Percentiles rank a stretch among this genome's conserved stretches.
Evolutionary conservation across 2,797 vertebrate species (phyloP).

Genomic region (Bucorvus abyssinicus): DNA sequence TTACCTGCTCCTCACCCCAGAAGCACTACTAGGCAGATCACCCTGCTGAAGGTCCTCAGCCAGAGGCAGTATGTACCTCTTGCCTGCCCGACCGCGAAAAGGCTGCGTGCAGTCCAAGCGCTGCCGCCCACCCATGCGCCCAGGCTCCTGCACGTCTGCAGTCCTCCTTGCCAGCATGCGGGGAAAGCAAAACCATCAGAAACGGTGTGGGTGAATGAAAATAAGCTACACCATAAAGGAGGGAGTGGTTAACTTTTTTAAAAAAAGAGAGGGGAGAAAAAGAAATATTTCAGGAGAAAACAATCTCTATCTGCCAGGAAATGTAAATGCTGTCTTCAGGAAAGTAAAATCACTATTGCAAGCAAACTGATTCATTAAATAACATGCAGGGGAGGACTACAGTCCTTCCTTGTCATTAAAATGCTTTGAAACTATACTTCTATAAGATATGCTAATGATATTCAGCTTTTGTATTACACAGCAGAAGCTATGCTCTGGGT

Average conservation of each 20-base stretch:
- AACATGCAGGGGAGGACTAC: slow-evolving; percentile 21
- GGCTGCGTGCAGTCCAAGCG: fast-evolving
- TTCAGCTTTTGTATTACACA: slow-evolving; percentile 10
- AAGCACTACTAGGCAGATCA: neutral
- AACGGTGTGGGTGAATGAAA: neutral
- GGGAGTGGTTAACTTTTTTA: neutral
- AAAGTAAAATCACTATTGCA: slow-evolving; percentile 39
- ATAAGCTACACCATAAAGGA: neutral
- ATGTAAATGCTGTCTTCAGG: neutral
- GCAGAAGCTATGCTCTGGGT: neutral
- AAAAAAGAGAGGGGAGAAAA: fast-evolving
- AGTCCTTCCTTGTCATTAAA: slow-evolving; percentile 47
- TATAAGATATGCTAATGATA: slow-evolving; percentile 23
- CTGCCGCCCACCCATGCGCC: neutral
- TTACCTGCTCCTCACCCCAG: neutral
- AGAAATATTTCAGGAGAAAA: neutral
- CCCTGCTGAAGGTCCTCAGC: neutral
- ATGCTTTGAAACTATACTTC: slow-evolving; percentile 42
- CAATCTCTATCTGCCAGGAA: neutral
- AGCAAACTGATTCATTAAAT: slow-evolving; percentile 48
- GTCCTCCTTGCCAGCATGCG: neutral
- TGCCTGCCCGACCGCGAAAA: fast-evolving
- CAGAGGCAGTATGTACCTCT: neutral
- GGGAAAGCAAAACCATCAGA: neutral
- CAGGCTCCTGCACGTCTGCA: neutral